phyloP scores from a whole-genome alignment of 2,113 vertebrate genomes.

The Cygnus atratus region DNA sequence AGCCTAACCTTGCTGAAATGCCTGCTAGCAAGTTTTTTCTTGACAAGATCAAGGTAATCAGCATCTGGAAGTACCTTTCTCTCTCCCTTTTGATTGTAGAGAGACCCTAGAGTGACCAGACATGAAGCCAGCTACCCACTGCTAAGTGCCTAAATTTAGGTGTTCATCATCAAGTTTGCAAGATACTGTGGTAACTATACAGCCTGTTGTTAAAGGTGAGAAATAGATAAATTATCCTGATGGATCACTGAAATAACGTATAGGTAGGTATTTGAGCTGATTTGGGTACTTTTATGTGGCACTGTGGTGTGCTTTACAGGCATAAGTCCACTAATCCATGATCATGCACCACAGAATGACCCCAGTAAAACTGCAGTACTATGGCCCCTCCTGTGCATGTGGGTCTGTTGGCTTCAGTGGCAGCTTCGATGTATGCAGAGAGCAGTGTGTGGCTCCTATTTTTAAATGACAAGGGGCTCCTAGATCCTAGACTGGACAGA shows the following conservation, averaged over 20 bases:
- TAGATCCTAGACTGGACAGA: neutral
- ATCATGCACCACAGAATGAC: neutral
- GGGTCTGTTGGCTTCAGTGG: neutral
- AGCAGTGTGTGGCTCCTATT: neutral
- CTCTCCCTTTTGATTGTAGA: neutral
- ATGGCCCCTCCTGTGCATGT: no score
- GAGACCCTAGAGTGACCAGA: neutral
- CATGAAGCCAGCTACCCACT: neutral
- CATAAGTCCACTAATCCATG: neutral
- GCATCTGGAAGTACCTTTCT: neutral
- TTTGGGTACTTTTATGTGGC: neutral
- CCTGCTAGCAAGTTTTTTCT: slow-evolving; percentile 29
- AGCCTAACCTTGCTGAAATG: neutral
- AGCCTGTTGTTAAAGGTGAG: neutral
- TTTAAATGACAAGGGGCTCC: neutral
- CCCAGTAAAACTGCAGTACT: fast-evolving
- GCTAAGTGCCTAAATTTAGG: neutral
- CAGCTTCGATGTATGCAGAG: neutral
- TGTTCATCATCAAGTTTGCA: neutral
- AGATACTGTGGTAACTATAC: neutral
- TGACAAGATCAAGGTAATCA: slow-evolving; percentile 27
- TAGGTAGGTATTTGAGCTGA: neutral
- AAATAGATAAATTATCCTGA: neutral
- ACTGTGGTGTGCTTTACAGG: neutral
- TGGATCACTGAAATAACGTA: fast-evolving